Base-by-base conservation (phyloP, 1,140 invertebrate species). In the Phocides pigmalion region DNA sequence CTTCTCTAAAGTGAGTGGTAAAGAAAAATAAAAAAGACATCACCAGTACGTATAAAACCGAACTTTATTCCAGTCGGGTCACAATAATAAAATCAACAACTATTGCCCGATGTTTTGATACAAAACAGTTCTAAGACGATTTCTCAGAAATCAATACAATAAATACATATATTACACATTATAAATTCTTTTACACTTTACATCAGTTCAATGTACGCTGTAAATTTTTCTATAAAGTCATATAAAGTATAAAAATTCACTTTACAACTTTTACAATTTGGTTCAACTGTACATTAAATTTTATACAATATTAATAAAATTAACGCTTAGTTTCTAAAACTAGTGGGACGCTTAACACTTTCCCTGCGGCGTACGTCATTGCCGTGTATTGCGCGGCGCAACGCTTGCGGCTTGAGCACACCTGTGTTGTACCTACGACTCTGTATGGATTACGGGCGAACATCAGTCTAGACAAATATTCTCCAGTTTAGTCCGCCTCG, bases 81-180 rank as follows among this genome's bases (percentile, higher is more conserved):
- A 35, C 32, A 32, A 16, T 14, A 32, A 11, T 12, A 3, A 50
- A 17, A 15, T 49, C 2, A 28, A 20, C 28, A 3, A 16, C 3
- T 9, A 11, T 32, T 17, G 25, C 11, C 3, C 4, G 17, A 35
- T 64, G 82, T 85, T 82, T 85, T 85, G 76, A 85, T 85, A 54
- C 82, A 85, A 85, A 85, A 85, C 81, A 77, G 66, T 50, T 28
- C 58, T 25, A 44, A 58, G 59, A 39, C 28, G 74, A 85, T 85
- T 82, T 81, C 82, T 76, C 49, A 74, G 82, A 85, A 82, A 85
- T 79, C 72, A 65, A 53, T 28, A 39, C 42, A 50, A 32, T 59
- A 47, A 28, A 47, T 25, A 20, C 28, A 22, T 35, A 58, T 4
- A 8, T 37, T 50, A 35, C 32, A 35, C 3, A 1, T 35, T 35